These are phyloP conservation scores for Saccostrea echinata DNA, from an alignment of 1,140 invertebrate species.

Conservation along the genomic window DNA sequence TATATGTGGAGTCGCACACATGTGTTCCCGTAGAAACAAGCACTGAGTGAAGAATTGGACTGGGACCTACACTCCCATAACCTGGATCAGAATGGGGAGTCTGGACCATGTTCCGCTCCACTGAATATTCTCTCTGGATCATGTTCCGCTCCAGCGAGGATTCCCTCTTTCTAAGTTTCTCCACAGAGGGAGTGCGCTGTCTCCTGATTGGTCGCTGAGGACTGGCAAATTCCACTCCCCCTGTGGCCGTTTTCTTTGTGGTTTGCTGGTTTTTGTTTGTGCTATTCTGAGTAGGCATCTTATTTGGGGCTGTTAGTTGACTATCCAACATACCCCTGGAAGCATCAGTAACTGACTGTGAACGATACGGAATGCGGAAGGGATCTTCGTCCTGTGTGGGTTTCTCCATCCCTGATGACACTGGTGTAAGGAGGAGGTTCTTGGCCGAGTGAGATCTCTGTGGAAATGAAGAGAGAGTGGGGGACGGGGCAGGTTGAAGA, in stretches of 20 bases:
- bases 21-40: conserved; percentile 25
- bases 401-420: not conserved
- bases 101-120: conserved; percentile 55
- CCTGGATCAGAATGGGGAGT: conserved; percentile 67
- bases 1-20: conserved; percentile 46
- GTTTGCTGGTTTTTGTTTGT: not conserved
- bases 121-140: conserved; percentile 55
- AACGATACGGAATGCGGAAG: not conserved
- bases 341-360: conserved; percentile 24
- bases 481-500: not conserved
- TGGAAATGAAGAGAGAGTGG: not conserved
- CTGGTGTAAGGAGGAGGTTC: not conserved
- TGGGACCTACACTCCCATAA: conserved; percentile 66
- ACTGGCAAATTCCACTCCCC: conserved; percentile 44
- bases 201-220: conserved; percentile 48
- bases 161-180: conserved; percentile 9
- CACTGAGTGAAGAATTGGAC: conserved; percentile 58
- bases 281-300: not conserved
- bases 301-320: not conserved
- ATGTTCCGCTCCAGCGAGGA: conserved; percentile 18
- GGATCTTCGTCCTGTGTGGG: not conserved
- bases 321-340: not conserved
- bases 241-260: not conserved
- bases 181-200: conserved; percentile 50
- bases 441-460: conserved; percentile 12